Evolutionary conservation across 2,113 vertebrate genomes (phyloP).

Genomic region (Xenopus tropicalis): DNA sequence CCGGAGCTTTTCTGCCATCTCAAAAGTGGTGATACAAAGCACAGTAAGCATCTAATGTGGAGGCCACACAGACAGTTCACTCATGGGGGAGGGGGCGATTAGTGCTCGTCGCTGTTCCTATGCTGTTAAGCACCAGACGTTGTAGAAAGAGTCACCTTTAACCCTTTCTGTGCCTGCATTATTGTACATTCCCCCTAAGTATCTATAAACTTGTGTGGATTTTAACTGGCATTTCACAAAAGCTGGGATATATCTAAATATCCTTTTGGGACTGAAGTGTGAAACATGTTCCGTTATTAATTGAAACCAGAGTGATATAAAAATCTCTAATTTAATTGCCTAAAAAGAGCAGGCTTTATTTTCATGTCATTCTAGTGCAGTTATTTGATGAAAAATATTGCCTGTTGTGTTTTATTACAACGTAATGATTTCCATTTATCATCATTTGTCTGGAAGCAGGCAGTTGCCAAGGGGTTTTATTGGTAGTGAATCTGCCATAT

Average conservation of each 20-base stretch:
- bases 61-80: no score
- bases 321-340: conserved; percentile 68
- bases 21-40: no score
- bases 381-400: conserved; percentile 50
- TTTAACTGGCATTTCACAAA: no score
- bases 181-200: no score
- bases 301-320: conserved; percentile 60
- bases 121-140: no score
- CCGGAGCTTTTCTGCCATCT: no score
- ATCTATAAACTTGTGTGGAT: no score
- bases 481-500: conserved; percentile 55
- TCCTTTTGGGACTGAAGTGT: not conserved
- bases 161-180: no score
- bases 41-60: no score
- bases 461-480: conserved; percentile 50
- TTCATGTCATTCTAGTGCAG: conserved; percentile 64
- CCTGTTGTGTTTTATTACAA: conserved; percentile 64
- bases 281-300: not conserved
- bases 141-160: no score
- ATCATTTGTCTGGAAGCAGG: conserved; percentile 64
- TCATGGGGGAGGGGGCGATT: no score
- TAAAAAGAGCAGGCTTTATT: conserved; percentile 61
- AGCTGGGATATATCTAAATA: not conserved
- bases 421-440: conserved; percentile 71
- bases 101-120: no score